Evolutionary conservation across 2,888 invertebrate species (phyloP), one percentile per base, ranked within the genome.

Genomic region (Neoitamus cyanurus): DNA sequence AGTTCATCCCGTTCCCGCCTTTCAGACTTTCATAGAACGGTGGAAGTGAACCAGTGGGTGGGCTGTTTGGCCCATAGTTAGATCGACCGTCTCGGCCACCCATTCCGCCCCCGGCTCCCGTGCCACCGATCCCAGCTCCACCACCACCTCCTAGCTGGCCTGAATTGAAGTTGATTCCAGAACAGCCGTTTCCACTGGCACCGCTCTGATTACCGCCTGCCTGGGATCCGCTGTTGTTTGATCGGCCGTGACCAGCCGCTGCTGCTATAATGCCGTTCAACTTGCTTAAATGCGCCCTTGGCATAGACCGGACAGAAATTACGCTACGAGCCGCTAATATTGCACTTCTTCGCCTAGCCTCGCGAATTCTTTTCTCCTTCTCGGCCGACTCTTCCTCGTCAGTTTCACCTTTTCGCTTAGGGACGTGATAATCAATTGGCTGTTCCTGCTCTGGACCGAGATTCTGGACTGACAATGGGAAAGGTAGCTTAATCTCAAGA

Each of bases 21-120:
- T 97, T 97, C 0, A 97, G 92, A 9, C 96, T 96, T 91, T 97
- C 97, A 90, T 97, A 97, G 89, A 97, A 97, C 0, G 97, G 97
- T n/a, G 97, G 97, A 86, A 97, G 92, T 82, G 96, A 96, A 13
- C 96, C 96, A 0, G 96, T 96, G 1, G 97, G 97, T 82, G 97
- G 97, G 88, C 96, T 97, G 87, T 96, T 96, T 6, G 97, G 97
- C 2, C 96, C 96, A 89, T 97, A 97, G 90, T 96, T 78, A 31
- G 78, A 78, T 77, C 97, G 93, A 0, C 97, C 96, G 89, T 96
- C 96, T 68, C 96, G 93, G 1, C 96, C 96, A 85, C 93, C 93
- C 86, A 95, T 94, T 89, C 96, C 96, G 58, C 96, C 96, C 36
- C 96, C 95, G 2, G 95, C 95, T 36, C 82, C 82, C 0, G 25